Evolutionary conservation across 2,113 vertebrate species (phyloP).

Genomic region (Ptyas mucosa): DNA sequence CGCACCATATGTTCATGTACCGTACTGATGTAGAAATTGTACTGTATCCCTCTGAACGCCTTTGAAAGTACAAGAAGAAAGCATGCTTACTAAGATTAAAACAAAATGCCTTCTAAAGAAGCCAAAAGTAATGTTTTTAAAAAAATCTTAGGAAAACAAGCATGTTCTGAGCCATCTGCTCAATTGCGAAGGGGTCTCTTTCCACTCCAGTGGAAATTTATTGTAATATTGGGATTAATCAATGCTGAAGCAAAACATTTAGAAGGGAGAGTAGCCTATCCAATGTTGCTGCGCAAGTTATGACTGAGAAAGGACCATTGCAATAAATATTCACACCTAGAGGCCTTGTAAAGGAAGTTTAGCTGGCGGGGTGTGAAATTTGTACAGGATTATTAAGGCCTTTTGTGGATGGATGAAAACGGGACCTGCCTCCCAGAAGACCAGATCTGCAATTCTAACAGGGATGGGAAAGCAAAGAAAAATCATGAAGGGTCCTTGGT

Average conservation of each 20-base stretch:
- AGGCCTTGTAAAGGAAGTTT: neutral
- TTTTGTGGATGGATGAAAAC: neutral
- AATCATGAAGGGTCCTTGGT: too few species aligned
- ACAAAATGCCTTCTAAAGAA: neutral
- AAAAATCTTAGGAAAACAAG: neutral
- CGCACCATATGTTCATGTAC: neutral
- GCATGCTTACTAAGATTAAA: neutral
- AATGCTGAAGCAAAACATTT: neutral
- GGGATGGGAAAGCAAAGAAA: neutral
- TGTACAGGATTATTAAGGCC: neutral
- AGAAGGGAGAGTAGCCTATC: neutral
- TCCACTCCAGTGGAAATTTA: neutral
- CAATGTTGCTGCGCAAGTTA: neutral
- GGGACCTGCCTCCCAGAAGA: neutral
- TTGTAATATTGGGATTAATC: neutral
- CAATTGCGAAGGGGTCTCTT: too few species aligned
- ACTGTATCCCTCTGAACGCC: neutral
- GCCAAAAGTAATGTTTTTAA: neutral
- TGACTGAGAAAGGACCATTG: neutral
- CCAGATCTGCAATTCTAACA: too few species aligned
- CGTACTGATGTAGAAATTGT: neutral
- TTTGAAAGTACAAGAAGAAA: neutral
- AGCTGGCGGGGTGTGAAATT: neutral
- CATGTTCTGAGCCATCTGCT: neutral
- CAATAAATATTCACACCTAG: neutral